phyloP scores from a whole-genome alignment of 1,140 invertebrate genomes.

The Euwallacea similis region DNA sequence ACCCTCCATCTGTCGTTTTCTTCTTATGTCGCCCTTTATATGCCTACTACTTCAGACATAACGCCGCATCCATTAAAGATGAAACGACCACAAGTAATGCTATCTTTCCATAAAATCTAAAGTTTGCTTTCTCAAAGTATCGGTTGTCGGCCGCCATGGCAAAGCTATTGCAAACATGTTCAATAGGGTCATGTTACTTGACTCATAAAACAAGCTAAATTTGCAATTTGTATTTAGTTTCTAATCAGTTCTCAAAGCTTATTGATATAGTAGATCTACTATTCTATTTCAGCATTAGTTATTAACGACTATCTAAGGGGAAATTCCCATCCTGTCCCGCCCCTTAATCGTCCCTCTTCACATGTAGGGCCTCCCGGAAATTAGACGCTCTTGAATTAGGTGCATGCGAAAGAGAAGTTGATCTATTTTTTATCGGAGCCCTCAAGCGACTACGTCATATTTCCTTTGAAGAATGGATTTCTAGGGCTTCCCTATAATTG shows the following conservation, averaged over 20 bases:
- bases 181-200: background rate
- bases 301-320: slow-evolving; percentile 10
- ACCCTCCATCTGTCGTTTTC: slow-evolving; percentile 30
- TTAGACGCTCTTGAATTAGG: slow-evolving; percentile 20
- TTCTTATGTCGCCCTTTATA: slow-evolving; percentile 25
- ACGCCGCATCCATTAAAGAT: slow-evolving; percentile 20
- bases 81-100: slow-evolving; percentile 33
- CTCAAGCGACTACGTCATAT: slow-evolving; percentile 1
- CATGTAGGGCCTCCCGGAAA: slow-evolving; percentile 27
- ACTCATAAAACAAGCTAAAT: background rate
- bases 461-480: slow-evolving; percentile 15
- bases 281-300: slow-evolving; percentile 18
- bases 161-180: background rate
- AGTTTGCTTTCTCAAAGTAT: slow-evolving; percentile 35
- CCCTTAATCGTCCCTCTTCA: background rate
- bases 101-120: slow-evolving; percentile 36
- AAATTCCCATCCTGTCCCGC: background rate
- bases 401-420: slow-evolving; percentile 17
- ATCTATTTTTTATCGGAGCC: slow-evolving; percentile 19
- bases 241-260: slow-evolving; percentile 1
- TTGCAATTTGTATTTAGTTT: background rate
- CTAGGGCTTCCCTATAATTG: slow-evolving; percentile 16
- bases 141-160: slow-evolving; percentile 20
- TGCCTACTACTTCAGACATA: slow-evolving; percentile 19
- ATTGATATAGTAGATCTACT: background rate